Percentiles rank a stretch among this genome's conserved stretches.
phyloP scores from a whole-genome alignment of 2,113 vertebrate genomes.

The Hipposideros armiger region DNA sequence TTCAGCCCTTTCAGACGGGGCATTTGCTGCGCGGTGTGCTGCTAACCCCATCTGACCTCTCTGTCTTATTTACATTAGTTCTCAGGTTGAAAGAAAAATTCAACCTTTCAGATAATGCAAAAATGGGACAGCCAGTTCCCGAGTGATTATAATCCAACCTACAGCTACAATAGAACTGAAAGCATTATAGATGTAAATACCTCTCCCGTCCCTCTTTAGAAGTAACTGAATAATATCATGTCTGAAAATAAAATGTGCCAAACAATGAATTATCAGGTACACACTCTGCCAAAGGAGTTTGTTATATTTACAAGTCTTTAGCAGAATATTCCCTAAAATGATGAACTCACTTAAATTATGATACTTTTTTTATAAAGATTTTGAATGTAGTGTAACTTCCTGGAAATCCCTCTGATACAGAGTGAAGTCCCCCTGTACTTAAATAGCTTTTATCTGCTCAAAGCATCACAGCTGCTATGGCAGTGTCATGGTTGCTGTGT shows the following conservation, averaged over 20 bases:
- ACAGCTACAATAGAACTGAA: neutral
- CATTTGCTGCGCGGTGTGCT: neutral
- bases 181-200: neutral
- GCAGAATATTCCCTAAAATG: constrained; percentile 22
- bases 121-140: constrained; percentile 6
- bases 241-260: constrained; percentile 52
- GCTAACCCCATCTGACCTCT: neutral
- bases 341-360: constrained; percentile 30
- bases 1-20: neutral
- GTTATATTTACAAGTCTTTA: neutral
- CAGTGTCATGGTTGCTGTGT: neutral
- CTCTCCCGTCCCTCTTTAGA: neutral
- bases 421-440: neutral
- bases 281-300: constrained; percentile 16
- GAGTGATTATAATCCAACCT: neutral
- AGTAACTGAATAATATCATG: neutral
- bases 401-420: neutral
- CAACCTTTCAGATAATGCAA: neutral
- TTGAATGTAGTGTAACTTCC: neutral
- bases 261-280: constrained; percentile 49
- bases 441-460: neutral
- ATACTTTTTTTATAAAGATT: neutral
- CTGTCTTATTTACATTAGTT: neutral
- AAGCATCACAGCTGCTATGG: accelerated
- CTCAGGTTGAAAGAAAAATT: neutral